Base-by-base conservation (phyloP, 2,888 invertebrate species). In the Caradrina clavipalpis region DNA sequence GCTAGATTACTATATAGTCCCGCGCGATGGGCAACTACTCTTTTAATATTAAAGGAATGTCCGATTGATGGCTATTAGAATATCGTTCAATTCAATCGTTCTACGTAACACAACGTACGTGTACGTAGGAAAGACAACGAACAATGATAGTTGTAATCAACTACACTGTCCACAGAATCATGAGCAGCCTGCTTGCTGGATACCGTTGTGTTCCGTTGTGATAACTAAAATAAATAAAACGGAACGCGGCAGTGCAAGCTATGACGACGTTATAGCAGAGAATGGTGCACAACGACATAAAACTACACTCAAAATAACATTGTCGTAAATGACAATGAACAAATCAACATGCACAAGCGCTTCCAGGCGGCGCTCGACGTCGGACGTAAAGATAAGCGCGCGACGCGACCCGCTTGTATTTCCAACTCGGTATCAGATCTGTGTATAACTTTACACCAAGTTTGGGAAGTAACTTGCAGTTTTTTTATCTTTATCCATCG, bases 401-500 rank as follows among this genome's bases (percentile, higher is more conserved):
- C 35, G 59, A 54, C 57, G 66, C 58, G 72, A 50, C 45, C 55
- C 63, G 53, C 59, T 67, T 73, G 58, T 78, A 64, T 65, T 62
- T 61, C 51, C 51, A 49, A 26, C 58, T 65, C 17, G 45, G 50
- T 75, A 79, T 78, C 75, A 62, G 71, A 78, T 73, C 51, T 55
- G 63, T 62, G 56, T 59, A 55, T 35, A 65, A 59, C 42, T 79
- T 66, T 42, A 55, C 49, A 66, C 57, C 49, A 57, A 56, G 35
- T 75, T 67, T 61, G 8, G 50, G 22, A 45, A 66, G 62, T 69
- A 60, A 80, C 58, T 76, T 66, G 69, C 68, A 69, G 72, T 72
- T 79, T 78, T n/a, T 70, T 69, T 72, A 79, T 79, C 56, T 55
- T 51, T 47, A 54, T 59, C 72, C 62, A 49, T 68, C 56, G 57